phyloP scores from a whole-genome alignment of 2,797 vertebrate species.

The Triplophysa yarkandensis region DNA sequence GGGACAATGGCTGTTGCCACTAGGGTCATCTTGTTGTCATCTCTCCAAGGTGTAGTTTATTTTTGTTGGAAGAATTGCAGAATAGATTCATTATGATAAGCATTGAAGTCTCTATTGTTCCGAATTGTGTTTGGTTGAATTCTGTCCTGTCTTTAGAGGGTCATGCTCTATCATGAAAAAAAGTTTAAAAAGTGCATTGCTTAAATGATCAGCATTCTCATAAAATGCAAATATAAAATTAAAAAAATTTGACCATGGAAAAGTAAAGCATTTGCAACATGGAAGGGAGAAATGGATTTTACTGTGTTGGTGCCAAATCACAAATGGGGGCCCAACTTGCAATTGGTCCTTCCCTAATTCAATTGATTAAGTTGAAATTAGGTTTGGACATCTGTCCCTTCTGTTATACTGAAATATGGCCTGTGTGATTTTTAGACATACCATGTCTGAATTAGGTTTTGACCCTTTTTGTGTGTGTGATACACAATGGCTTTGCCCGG shows the following conservation, averaged over 20 bases:
- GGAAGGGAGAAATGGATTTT: not conserved
- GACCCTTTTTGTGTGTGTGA: conserved; percentile 5
- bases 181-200: too few species aligned
- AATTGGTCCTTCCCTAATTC: conserved; percentile 34
- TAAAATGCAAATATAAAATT: not conserved
- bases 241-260: not conserved
- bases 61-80: not conserved
- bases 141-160: not conserved
- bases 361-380: conserved; percentile 37
- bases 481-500: conserved; percentile 26
- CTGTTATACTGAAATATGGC: conserved; percentile 14
- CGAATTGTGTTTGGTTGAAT: not conserved
- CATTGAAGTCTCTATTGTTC: not conserved
- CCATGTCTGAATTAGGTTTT: not conserved
- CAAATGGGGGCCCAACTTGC: conserved; percentile 10
- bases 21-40: not conserved
- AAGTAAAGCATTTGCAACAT: conserved; percentile 29
- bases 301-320: conserved; percentile 2
- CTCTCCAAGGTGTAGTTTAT: not conserved
- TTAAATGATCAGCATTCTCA: not conserved
- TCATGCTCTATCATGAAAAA: too few species aligned
- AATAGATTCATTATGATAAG: too few species aligned
- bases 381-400: conserved; percentile 43
- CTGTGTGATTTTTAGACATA: conserved; percentile 16
- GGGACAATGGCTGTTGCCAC: not conserved